Conservation (phyloP, 2,888 invertebrate genomes). For the Ceriagrion tenellum region DNA sequence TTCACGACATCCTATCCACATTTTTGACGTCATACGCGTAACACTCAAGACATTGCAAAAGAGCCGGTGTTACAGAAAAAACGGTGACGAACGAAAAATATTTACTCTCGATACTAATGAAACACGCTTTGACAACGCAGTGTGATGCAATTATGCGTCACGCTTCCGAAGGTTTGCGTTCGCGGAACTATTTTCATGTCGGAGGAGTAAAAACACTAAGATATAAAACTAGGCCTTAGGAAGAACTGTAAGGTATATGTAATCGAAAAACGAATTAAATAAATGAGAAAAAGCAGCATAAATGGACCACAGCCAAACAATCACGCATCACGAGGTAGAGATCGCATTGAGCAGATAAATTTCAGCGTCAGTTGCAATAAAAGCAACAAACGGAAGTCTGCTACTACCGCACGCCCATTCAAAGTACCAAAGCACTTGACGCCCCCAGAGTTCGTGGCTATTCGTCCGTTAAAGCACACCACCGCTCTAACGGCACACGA, state of each 20-base stretch:
- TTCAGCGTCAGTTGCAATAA: no score
- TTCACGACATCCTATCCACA: not conserved
- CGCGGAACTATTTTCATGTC: not conserved
- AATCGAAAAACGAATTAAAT: no score
- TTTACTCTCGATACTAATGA: not conserved
- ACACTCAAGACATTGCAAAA: not conserved
- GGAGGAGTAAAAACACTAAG: no score
- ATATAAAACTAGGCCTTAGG: no score
- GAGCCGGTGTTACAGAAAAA: not conserved
- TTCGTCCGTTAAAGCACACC: constrained; percentile 9
- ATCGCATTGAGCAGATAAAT: not conserved
- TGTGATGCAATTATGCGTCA: not conserved
- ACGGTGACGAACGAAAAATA: constrained; percentile 1
- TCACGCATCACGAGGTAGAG: not conserved
- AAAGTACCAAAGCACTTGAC: not conserved
- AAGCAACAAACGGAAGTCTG: not conserved
- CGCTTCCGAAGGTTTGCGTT: not conserved
- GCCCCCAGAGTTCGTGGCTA: not conserved
- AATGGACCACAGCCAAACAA: no score
- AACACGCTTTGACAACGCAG: not conserved
- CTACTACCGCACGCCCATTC: not conserved
- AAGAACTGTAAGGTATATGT: no score
- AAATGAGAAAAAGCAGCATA: no score
- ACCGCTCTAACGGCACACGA: constrained; percentile 1
- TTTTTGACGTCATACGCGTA: not conserved